A percentile compares a stretch with the other conserved stretches of the same genome.
phyloP scores from a whole-genome alignment of 1,140 invertebrate genomes.

The Papilio polytes region DNA sequence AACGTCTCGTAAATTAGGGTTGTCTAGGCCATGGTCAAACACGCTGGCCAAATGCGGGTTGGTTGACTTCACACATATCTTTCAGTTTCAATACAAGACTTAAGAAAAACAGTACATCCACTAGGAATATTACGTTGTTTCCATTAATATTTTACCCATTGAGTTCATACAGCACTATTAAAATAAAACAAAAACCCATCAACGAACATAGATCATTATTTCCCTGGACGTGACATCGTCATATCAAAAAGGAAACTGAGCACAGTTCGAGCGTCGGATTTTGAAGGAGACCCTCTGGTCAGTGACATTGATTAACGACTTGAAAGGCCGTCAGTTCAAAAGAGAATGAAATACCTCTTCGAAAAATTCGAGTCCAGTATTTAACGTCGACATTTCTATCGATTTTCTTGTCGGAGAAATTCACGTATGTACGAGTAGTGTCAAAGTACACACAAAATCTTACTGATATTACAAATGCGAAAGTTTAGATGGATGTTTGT shows the following conservation, averaged over 20 bases:
- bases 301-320: conserved; percentile 48
- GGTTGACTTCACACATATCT: no score
- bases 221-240: conserved; percentile 14
- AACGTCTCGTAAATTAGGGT: no score
- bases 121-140: neutral
- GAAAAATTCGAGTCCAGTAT: conserved; percentile 21
- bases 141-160: neutral
- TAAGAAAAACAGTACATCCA: neutral
- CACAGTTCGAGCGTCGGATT: conserved; percentile 44
- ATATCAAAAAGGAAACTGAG: conserved; percentile 18
- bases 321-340: conserved; percentile 32
- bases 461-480: no score
- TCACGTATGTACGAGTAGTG: neutral
- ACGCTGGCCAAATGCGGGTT: no score
- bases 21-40: no score
- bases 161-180: neutral
- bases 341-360: conserved; percentile 24
- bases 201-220: conserved; percentile 1
- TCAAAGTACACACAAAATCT: neutral
- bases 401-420: neutral
- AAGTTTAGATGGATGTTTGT: no score
- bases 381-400: conserved; percentile 8
- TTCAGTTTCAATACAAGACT: no score
- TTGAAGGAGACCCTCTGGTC: conserved; percentile 50
- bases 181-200: conserved; percentile 21